A percentile compares a stretch with the other conserved stretches of the same genome.
phyloP scores from a whole-genome alignment of 2,888 invertebrate species.

The Xestia rhomboidea region DNA sequence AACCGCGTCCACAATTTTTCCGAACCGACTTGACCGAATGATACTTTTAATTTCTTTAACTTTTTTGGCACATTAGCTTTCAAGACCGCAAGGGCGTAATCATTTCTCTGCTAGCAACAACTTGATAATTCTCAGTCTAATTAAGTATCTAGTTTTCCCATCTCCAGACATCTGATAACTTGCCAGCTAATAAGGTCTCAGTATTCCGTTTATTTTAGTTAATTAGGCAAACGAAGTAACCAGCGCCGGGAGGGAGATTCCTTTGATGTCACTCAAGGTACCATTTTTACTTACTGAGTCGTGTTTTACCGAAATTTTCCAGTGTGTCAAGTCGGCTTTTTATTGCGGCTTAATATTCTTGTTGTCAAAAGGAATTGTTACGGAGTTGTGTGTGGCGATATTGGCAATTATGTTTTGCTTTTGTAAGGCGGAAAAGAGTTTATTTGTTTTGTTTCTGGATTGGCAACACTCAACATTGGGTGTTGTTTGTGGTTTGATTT shows the following conservation, averaged over 20 bases:
- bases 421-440: conserved; percentile 1
- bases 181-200: conserved; percentile 19
- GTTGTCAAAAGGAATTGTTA: conserved; percentile 36
- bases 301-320: conserved; percentile 38
- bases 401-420: conserved; percentile 33
- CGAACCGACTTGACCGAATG: background rate
- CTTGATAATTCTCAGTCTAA: background rate
- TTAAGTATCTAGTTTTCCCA: background rate
- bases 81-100: background rate
- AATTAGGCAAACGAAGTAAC: conserved; percentile 64
- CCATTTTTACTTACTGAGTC: conserved; percentile 57
- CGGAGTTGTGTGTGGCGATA: conserved; percentile 9
- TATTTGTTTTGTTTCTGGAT: conserved; percentile 11
- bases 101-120: background rate
- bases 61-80: background rate
- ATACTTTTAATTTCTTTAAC: background rate
- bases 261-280: conserved; percentile 65
- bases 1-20: background rate
- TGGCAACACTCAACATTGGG: background rate
- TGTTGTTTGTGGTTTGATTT: background rate
- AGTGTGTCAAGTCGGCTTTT: conserved; percentile 32
- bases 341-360: conserved; percentile 40
- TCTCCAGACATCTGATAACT: conserved; percentile 31
- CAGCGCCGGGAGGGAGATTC: conserved; percentile 16
- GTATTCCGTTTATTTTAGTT: conserved; percentile 54